These are phyloP conservation scores for Danionella cerebrum DNA, from an alignment of 2,113 vertebrate genomes.

Conservation along the genomic window DNA sequence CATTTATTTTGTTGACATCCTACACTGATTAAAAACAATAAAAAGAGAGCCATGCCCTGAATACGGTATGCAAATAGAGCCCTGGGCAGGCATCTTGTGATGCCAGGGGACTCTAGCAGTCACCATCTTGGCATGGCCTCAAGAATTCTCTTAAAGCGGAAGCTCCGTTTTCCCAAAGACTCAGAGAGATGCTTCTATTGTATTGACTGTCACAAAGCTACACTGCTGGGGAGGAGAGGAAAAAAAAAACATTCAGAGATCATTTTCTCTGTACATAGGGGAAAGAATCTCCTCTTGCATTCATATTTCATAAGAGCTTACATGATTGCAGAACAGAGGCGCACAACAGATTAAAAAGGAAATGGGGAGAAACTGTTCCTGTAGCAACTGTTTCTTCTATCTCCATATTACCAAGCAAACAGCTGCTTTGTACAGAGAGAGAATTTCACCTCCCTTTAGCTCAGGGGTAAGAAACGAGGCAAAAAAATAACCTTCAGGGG, in stretches of 20 bases:
- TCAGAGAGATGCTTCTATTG: conserved; percentile 1
- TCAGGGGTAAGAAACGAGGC: conserved; percentile 8
- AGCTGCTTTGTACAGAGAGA: conserved; percentile 26
- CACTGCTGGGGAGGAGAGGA: conserved; percentile 6
- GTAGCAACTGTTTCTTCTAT: conserved; percentile 25
- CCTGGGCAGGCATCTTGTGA: conserved; percentile 94
- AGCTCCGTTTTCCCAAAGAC: conserved; percentile 63
- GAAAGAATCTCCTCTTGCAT: conserved; percentile 10
- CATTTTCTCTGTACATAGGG: conserved; percentile 34
- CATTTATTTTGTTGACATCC: conserved; percentile 99
- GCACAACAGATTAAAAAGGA: conserved; percentile 32
- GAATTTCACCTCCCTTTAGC: conserved; percentile 30
- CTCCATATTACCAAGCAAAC: conserved; percentile 10
- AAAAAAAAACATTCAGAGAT: conserved; percentile 27
- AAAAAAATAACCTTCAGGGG: background rate
- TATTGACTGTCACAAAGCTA: conserved; percentile 22
- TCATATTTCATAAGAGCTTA: conserved; percentile 46
- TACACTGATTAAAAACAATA: conserved; percentile 99
- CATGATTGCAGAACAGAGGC: conserved; percentile 39
- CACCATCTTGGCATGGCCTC: conserved; percentile 79
- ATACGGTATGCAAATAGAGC: conserved; percentile 98
- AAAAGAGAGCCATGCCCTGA: conserved; percentile 86
- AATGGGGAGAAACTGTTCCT: conserved; percentile 27
- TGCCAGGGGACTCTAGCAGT: conserved; percentile 88
- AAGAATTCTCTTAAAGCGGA: conserved; percentile 82